Conservation (phyloP, 2,888 invertebrate genomes). For the Orthonevra nobilis region DNA sequence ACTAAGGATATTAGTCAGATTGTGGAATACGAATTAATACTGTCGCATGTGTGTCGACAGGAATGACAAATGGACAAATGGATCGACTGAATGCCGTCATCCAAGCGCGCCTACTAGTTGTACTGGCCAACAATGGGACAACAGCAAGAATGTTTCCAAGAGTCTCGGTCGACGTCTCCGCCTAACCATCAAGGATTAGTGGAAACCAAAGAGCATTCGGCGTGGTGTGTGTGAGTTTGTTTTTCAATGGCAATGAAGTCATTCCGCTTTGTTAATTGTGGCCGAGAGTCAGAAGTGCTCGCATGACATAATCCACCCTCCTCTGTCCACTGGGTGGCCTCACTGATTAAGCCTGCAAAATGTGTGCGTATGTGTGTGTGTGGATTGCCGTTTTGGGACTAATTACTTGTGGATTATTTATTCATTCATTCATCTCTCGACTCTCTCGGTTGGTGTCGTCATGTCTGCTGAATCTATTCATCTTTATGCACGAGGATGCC, state of each 20-base stretch:
- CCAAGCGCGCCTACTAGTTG: too few species aligned
- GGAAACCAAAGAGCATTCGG: too few species aligned
- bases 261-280: slow-evolving; percentile 52
- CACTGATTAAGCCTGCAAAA: slow-evolving; percentile 16
- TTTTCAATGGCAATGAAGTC: slow-evolving; percentile 46
- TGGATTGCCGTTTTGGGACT: slow-evolving; percentile 54
- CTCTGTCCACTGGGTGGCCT: not conserved
- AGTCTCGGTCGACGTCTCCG: slow-evolving; percentile 4
- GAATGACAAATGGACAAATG: slow-evolving; percentile 65
- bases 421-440: slow-evolving; percentile 11
- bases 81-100: slow-evolving; percentile 41
- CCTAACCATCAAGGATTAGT: too few species aligned
- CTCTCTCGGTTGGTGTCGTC: not conserved
- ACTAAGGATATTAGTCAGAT: slow-evolving; percentile 44
- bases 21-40: slow-evolving; percentile 57
- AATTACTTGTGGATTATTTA: slow-evolving; percentile 59
- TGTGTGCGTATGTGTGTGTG: slow-evolving; percentile 10
- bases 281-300: slow-evolving; percentile 14
- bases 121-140: slow-evolving; percentile 3
- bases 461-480: too few species aligned
- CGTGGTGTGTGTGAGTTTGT: not conserved
- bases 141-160: not conserved
- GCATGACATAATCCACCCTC: slow-evolving; percentile 17
- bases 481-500: too few species aligned
- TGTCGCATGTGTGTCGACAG: slow-evolving; percentile 67